Base-by-base conservation (phyloP, 2,113 vertebrate genomes). In the Dicaeum eximium region DNA sequence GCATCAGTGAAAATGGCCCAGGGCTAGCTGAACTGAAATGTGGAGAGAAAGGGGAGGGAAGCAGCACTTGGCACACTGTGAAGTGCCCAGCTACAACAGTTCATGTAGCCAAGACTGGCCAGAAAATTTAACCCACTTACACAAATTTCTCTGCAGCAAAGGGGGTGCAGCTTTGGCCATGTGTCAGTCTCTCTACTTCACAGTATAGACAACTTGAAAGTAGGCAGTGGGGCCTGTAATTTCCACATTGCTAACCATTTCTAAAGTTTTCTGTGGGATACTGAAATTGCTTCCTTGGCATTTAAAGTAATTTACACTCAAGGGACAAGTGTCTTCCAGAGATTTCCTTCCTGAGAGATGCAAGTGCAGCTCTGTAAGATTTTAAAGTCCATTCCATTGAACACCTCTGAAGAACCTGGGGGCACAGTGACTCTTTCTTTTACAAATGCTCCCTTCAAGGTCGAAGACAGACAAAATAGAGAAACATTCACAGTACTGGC, bases 221-320 rank as follows among this genome's bases (percentile, higher is more conserved):
- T 23, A 51, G 7, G 57, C 0, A 0, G 16, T 27, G 2, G 9
- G 42, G 15, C 25, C 56, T 82, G 24, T 51, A 30, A 64, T 74
- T 81, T 92, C 70, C 51, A 50, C 44, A 31, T 8, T 27, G 15
- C 53, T 56, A 67, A 38, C 22, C 28, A 61, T 11, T 77, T 15
- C 20, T 16, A 19, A 78, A 50, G 13, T 33, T 37, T 91, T 79
- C 57, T 37, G 27, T 11, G 44, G 38, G 24, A 60, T 69, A 72
- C 40, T 47, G 69, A 82, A 81, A 72, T 60, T 3, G 35, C 5
- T 37, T 82, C 14, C 30, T 82, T 79, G 35, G 44, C 21, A 73
- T 83, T 79, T 77, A 45, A 61, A 80, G 37, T 28, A 61, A 73
- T 69, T 94, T 28, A 38, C 9, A 37, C 14, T n/a, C 6, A 58